phyloP scores from a whole-genome alignment of 1,140 invertebrate species.

The Elymnias hypermnestra region DNA sequence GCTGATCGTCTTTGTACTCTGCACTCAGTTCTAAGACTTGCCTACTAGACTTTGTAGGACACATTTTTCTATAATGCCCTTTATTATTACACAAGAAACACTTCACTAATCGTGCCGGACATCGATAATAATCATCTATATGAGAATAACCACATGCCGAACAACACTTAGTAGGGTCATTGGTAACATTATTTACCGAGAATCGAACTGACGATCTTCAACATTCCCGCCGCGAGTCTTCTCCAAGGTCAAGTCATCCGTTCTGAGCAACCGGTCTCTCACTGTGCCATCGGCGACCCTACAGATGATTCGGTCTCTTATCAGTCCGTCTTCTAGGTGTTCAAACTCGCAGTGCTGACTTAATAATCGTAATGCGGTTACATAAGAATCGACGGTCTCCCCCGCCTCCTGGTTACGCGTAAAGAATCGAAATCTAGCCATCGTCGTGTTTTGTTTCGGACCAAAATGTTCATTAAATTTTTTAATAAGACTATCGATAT shows the following conservation, averaged over 20 bases:
- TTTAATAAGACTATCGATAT: not conserved
- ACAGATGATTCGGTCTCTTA: not conserved
- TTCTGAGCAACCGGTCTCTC: constrained; percentile 16
- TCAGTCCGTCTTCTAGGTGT: not conserved
- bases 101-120: no score
- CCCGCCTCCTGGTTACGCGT: constrained; percentile 19
- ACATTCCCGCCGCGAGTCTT: constrained; percentile 20
- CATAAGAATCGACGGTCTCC: constrained; percentile 20
- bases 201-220: constrained; percentile 12
- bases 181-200: not conserved
- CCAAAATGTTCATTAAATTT: not conserved
- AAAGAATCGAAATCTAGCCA: constrained; percentile 21
- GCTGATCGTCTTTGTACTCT: no score
- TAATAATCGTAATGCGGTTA: constrained; percentile 17
- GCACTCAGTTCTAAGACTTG: no score
- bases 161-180: not conserved
- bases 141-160: no score
- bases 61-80: no score
- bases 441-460: not conserved
- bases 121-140: no score
- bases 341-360: constrained; percentile 20
- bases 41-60: no score
- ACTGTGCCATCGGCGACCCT: constrained; percentile 3
- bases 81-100: no score
- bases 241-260: constrained; percentile 17